Conservation (phyloP, 1,140 invertebrate genomes). For the Formica exsecta region DNA sequence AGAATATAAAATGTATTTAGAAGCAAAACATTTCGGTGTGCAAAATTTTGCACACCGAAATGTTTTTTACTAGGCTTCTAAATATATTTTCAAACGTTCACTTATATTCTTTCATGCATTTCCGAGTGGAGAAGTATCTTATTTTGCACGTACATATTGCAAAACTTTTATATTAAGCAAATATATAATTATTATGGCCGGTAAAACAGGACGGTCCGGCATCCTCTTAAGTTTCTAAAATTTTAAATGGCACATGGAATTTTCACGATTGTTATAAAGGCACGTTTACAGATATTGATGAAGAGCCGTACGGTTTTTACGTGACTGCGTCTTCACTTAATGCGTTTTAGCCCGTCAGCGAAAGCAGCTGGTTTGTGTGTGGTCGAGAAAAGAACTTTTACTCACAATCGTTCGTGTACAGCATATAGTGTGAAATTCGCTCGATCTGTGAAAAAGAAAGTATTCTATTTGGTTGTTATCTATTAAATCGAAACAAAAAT, state of each 20-base stretch:
- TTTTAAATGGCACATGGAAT: background rate
- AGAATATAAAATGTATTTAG: no score
- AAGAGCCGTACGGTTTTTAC: constrained; percentile 59
- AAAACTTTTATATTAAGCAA: no score
- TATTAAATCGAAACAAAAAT: background rate
- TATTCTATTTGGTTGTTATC: background rate
- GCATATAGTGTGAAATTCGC: constrained; percentile 30
- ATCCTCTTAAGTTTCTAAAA: no score
- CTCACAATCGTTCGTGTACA: constrained; percentile 70
- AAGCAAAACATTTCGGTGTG: no score
- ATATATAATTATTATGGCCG: no score
- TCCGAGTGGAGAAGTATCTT: no score
- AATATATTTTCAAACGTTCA: no score
- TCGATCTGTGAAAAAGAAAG: constrained; percentile 2
- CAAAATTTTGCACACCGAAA: no score
- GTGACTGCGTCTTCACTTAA: constrained; percentile 61
- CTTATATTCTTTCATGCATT: no score
- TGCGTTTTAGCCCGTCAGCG: constrained; percentile 69
- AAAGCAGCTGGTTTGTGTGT: constrained; percentile 83
- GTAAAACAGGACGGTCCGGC: no score
- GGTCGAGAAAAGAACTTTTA: constrained; percentile 82
- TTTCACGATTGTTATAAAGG: background rate
- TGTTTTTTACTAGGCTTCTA: no score
- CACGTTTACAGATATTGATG: constrained; percentile 70
- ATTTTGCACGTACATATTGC: no score